phyloP scores from a whole-genome alignment of 2,888 invertebrate genomes.

The Baccha elongata region DNA sequence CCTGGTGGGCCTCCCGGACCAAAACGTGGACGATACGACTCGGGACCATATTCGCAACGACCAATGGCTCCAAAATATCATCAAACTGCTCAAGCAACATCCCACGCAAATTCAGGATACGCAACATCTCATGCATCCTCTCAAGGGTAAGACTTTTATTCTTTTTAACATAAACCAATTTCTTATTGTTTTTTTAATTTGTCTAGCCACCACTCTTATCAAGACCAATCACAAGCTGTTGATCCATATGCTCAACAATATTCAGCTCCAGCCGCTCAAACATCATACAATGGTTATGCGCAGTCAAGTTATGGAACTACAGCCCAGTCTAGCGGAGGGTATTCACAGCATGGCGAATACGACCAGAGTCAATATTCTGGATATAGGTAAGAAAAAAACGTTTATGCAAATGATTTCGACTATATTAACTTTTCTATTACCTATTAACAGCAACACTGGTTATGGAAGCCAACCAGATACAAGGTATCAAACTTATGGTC shows the following conservation, averaged over 20 bases:
- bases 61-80: slow-evolving; percentile 82
- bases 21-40: slow-evolving; percentile 82
- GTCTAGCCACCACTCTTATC: slow-evolving; percentile 80
- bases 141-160: slow-evolving; percentile 76
- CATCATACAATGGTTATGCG: slow-evolving; percentile 81
- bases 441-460: slow-evolving; percentile 76
- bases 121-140: slow-evolving; percentile 75
- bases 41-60: slow-evolving; percentile 80
- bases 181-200: neutral
- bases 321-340: slow-evolving; percentile 78
- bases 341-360: slow-evolving; percentile 80
- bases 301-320: slow-evolving; percentile 79
- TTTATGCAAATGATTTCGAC: no score
- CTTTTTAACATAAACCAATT: neutral
- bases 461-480: slow-evolving; percentile 81
- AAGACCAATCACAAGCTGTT: slow-evolving; percentile 81
- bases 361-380: slow-evolving; percentile 82
- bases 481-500: slow-evolving; percentile 81
- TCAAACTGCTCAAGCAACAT: slow-evolving; percentile 78
- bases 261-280: slow-evolving; percentile 78
- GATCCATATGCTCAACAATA: slow-evolving; percentile 82
- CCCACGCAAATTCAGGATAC: slow-evolving; percentile 77
- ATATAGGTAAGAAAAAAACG: slow-evolving; percentile 77
- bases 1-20: slow-evolving; percentile 81
- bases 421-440: neutral